Evolutionary conservation across 2,888 invertebrate genomes (phyloP), one percentile per base, ranked within the genome.

Genomic region (Nemotelus nigrinus): DNA sequence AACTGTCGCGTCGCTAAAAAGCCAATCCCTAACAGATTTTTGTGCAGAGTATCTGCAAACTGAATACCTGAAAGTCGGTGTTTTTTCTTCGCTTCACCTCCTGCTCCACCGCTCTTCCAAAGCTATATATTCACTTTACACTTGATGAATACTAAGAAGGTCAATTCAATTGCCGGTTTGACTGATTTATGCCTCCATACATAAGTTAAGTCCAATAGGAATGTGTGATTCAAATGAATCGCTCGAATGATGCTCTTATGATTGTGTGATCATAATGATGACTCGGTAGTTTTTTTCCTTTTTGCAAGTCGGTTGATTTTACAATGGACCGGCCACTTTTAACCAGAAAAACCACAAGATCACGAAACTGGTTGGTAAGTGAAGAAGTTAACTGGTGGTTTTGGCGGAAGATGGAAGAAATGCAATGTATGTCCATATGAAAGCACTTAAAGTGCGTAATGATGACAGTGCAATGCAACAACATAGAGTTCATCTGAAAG

Each of bases 191-290:
- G 4, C 63, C 41, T 53, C 53, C 53, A 10, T 50, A 53, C 53
- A 53, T 53, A 53, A 6, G 10, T 53, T 53, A 53, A 41, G 63
- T 63, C 63, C n/a, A 41, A 58, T 25, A 10, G 39, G 5, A 8
- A 43, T 25, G 25, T 63, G 4, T 63, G 63, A 63, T 63, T 63
- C 63, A 63, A 53, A 53, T 53, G 53, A 7, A 7, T 6, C 6
- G 6, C 7, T 6, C 53, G 53, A 53, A 7, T 39, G 10, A 43
- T 8, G 43, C 43, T 39, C 39, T 41, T 2, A 43, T 3, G 63
- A 63, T 43, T 63, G 63, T 5, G 43, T 63, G 63, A 63, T 63
- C 41, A 8, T 63, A 43, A 63, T 63, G 63, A 63, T 63, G 63
- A 63, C 43, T 63, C 25, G 63, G 43, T 57, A 39, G 3, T 4